Percentiles rank a stretch among this genome's conserved stretches.
phyloP scores from a whole-genome alignment of 2,113 vertebrate genomes.

The Mirounga angustirostris region DNA sequence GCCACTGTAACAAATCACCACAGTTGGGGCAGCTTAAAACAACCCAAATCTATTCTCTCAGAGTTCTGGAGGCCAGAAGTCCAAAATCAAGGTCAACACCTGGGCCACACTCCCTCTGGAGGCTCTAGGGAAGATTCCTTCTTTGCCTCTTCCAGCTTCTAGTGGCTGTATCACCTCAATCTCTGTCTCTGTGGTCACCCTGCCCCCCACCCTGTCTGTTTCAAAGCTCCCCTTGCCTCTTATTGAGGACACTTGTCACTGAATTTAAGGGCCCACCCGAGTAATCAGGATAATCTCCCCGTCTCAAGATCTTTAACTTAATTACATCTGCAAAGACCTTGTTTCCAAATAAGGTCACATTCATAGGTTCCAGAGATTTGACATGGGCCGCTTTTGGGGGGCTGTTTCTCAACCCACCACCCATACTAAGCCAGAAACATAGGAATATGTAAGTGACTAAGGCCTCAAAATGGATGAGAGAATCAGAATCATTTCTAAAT shows the following conservation, averaged over 20 bases:
- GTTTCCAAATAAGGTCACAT: neutral
- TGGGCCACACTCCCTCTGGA: neutral
- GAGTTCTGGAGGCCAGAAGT: neutral
- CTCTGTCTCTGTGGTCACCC: neutral
- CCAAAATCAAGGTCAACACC: neutral
- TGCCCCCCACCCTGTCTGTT: neutral
- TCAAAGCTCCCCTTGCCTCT: neutral
- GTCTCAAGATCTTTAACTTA: neutral
- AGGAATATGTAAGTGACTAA: neutral
- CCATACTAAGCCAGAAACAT: neutral
- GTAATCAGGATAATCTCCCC: neutral
- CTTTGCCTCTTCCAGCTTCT: neutral
- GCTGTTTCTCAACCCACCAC: neutral
- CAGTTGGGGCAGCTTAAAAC: neutral
- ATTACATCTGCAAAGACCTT: neutral
- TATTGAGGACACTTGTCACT: neutral
- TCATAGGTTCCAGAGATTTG: neutral
- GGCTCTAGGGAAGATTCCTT: neutral
- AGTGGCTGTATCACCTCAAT: neutral
- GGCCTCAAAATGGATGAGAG: neutral
- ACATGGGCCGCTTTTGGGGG: neutral
- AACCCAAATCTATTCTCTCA: neutral
- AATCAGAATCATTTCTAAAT: conserved; percentile 15
- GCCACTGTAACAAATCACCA: neutral
- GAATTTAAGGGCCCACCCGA: neutral